Base-by-base conservation (phyloP, 2,113 vertebrate genomes). In the Eublepharis macularius region DNA sequence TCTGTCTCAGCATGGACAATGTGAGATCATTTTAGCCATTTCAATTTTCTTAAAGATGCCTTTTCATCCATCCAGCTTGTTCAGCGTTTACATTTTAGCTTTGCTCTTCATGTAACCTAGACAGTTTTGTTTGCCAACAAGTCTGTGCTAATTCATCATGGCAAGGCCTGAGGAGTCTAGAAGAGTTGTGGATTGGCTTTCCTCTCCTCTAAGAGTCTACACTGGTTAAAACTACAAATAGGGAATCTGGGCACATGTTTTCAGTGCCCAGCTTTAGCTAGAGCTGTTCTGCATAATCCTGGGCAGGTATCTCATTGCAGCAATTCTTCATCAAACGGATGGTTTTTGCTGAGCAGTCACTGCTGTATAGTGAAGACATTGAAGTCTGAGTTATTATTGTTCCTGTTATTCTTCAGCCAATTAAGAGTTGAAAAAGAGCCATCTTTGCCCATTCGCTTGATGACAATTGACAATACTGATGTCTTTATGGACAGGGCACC, bases 51-150 rank as follows among this genome's bases (percentile, higher is more conserved):
- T 32, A 32, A n/a, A 54, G 26, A 63, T 70, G 39, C 24, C 32
- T 70, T 47, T 57, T 68, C 16, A 13, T 47, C 49, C 49, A 13
- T 78, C 16, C 72, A 74, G 41, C 80, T 63, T 78, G 49, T 34
- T 69, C 66, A 86, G 63, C 73, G 21, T 68, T 41, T 43, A 47
- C 19, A 51, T 17, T 68, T 57, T 54, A 86, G 45, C 60, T 78
- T 85, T 41, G 34, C 45, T 70, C 65, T 49, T 87, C 74, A 51
- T 81, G 24, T 74, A 57, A n/a, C 69, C 84, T 80, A 65, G 69
- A 80, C 54, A 63, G 51, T 32, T 80, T 7, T 74, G 69, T 49
- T 47, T 74, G 54, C 43, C 24, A 80, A 45, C 26, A 73, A 21
- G 41, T 47, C 29, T 80, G 29, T 39, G 80, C 69, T 41, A 57